A percentile compares a stretch with the other conserved stretches of the same genome.
Conservation (phyloP, 1,140 invertebrate species). For the Catajapyx aquilonaris region DNA sequence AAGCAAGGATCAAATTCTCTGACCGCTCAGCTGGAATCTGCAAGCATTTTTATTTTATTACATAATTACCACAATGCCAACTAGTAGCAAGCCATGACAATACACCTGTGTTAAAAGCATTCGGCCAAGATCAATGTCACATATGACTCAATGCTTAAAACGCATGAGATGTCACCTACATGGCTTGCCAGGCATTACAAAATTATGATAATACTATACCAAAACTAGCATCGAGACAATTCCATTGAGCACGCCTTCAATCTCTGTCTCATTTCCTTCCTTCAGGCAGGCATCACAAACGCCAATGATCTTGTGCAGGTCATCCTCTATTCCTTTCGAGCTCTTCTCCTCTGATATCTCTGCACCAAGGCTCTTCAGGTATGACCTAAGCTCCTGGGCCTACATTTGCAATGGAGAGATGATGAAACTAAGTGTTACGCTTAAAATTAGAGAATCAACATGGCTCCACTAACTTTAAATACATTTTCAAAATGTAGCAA, state of each 20-base stretch:
- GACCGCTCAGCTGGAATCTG: slow-evolving; percentile 64
- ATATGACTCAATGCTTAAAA: too few relatives aligned
- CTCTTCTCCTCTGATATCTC: slow-evolving; percentile 80
- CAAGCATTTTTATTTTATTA: too few relatives aligned
- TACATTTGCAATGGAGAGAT: slow-evolving; percentile 20
- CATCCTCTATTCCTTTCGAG: slow-evolving; percentile 73
- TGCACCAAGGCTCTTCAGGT: slow-evolving; percentile 75
- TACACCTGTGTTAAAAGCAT: too few relatives aligned
- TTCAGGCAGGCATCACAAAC: slow-evolving; percentile 83
- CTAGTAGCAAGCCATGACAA: too few relatives aligned
- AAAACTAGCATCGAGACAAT: slow-evolving; percentile 86
- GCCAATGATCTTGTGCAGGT: slow-evolving; percentile 83
- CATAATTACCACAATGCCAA: slow-evolving; percentile 12
- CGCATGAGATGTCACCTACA: too few relatives aligned
- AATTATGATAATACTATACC: too few relatives aligned
- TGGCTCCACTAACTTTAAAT: background rate
- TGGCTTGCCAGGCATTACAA: too few relatives aligned
- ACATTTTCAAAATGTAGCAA: background rate
- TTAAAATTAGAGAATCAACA: background rate
- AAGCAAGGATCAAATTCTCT: slow-evolving; percentile 74
- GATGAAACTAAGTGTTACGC: background rate
- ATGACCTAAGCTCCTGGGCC: slow-evolving; percentile 69
- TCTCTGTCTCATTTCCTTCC: slow-evolving; percentile 53
- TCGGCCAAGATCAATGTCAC: too few relatives aligned
- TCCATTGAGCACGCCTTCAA: slow-evolving; percentile 64